These are phyloP conservation scores for Trichonephila clavipes DNA, from an alignment of 1,140 invertebrate genomes.

Conservation along the genomic window DNA sequence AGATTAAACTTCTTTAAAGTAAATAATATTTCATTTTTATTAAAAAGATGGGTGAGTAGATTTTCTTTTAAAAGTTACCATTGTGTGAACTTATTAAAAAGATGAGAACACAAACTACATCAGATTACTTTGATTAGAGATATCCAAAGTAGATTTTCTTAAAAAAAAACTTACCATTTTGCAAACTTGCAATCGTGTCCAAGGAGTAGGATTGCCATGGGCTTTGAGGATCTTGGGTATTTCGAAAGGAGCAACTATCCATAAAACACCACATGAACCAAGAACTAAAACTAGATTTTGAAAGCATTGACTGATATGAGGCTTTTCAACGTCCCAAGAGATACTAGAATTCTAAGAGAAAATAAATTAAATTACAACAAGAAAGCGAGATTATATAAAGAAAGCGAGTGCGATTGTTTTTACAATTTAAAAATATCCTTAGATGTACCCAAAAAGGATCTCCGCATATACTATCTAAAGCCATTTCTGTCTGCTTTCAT, in stretches of 20 bases:
- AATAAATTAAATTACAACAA: not conserved
- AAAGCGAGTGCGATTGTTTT: not conserved
- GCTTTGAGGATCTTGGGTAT: conserved; percentile 36
- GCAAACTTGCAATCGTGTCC: conserved; percentile 15
- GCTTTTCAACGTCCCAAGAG: conserved; percentile 55
- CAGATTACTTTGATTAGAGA: not conserved
- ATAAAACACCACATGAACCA: conserved; percentile 58
- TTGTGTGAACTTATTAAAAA: not conserved
- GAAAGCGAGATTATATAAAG: too few relatives aligned
- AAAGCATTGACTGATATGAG: conserved; percentile 60
- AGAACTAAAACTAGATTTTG: conserved; percentile 62
- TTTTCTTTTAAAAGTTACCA: not conserved
- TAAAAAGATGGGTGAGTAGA: too few relatives aligned
- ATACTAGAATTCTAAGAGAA: conserved; percentile 53
- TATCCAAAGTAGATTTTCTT: not conserved
- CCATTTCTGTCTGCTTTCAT: conserved; percentile 15
- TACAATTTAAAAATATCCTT: not conserved
- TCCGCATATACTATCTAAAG: not conserved
- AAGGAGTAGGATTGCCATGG: conserved; percentile 20
- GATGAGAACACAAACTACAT: not conserved
- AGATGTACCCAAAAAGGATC: conserved; percentile 51
- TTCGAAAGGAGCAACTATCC: conserved; percentile 67
- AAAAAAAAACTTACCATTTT: conserved; percentile 31
- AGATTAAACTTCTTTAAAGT: too few relatives aligned
- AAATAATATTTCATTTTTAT: too few relatives aligned